phyloP scores from a whole-genome alignment of 2,113 vertebrate genomes.

The Gallinago undulata region DNA sequence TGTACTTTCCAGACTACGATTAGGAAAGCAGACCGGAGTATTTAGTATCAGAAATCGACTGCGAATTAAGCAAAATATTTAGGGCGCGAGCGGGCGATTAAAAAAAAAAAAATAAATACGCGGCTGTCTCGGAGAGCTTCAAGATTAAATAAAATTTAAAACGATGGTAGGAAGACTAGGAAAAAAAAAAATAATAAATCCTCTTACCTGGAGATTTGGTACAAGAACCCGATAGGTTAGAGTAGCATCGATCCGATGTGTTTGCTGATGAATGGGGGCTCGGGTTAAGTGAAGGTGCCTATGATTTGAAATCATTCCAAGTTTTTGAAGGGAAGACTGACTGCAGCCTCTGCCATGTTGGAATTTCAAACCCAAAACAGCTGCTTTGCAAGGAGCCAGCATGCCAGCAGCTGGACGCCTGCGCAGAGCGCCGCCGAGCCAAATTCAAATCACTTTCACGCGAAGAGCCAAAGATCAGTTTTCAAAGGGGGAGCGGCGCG shows the following conservation, averaged over 20 bases:
- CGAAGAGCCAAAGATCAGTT: slow-evolving; percentile 81
- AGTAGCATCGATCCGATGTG: slow-evolving; percentile 86
- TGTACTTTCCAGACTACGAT: slow-evolving; percentile 70
- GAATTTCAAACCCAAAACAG: slow-evolving; percentile 99
- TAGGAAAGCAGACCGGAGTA: slow-evolving; percentile 71
- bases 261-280: slow-evolving; percentile 81
- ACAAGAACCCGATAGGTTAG: slow-evolving; percentile 81
- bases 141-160: slow-evolving; percentile 76
- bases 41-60: slow-evolving; percentile 56
- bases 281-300: slow-evolving; percentile 87
- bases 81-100: slow-evolving; percentile 64
- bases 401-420: slow-evolving; percentile 90
- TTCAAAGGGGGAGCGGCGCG: slow-evolving; percentile 62
- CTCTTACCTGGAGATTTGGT: slow-evolving; percentile 91
- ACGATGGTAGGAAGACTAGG: slow-evolving; percentile 60
- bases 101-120: neutral
- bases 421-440: slow-evolving; percentile 84
- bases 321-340: slow-evolving; percentile 93
- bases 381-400: slow-evolving; percentile 91
- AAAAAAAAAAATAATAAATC: neutral
- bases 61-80: slow-evolving; percentile 61
- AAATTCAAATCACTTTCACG: slow-evolving; percentile 92
- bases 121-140: slow-evolving; percentile 59
- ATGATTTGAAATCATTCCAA: slow-evolving; percentile 96
- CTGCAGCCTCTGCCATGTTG: slow-evolving; percentile 99